Evolutionary conservation across 2,888 invertebrate genomes (phyloP), one percentile per base, ranked within the genome.

Genomic region (Catocala fraxini): DNA sequence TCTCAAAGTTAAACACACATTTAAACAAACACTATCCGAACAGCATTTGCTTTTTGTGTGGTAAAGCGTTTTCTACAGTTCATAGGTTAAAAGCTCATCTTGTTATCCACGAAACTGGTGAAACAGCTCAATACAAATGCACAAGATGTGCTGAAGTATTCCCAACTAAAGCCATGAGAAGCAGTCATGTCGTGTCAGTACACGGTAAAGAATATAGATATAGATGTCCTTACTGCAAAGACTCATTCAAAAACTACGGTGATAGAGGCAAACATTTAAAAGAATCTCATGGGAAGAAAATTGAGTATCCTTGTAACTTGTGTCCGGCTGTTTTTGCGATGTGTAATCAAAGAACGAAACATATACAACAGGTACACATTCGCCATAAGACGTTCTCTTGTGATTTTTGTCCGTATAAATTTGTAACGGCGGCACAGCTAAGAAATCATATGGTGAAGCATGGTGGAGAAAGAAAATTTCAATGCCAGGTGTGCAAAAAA

Each of bases 401-500:
- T 58, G 77, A 80, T 5, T 70, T 80, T 49, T 93, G 93, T 52
- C 71, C 85, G 0, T 87, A 82, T 56, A 83, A 86, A 55, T 91
- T 89, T 13, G 87, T 90, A 0, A 90, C 90, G 0, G 81, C 83
- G 0, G 80, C 82, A 0, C 86, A 87, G 45, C 73, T 94, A 25
- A 82, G 82, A 47, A 87, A 81, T 55, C 93, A 94, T 61, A 86
- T 88, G 84, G 81, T 91, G 0, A 89, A 86, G 59, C 93, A 93
- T 63, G 74, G 67, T 0, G 88, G 86, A 0, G 85, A 88, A 11
- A 83, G 86, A 11, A 89, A 85, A 42, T 91, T 79, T 57, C 85
- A 89, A 61, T 95, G 95, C 66, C 83, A 89, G 43, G 83, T 94
- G 0, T 95, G 95, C 71, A 86, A 89, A 48, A 95, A 94, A 60